Conservation (phyloP, 2,888 invertebrate species). For the Drosophila mayaguana region DNA sequence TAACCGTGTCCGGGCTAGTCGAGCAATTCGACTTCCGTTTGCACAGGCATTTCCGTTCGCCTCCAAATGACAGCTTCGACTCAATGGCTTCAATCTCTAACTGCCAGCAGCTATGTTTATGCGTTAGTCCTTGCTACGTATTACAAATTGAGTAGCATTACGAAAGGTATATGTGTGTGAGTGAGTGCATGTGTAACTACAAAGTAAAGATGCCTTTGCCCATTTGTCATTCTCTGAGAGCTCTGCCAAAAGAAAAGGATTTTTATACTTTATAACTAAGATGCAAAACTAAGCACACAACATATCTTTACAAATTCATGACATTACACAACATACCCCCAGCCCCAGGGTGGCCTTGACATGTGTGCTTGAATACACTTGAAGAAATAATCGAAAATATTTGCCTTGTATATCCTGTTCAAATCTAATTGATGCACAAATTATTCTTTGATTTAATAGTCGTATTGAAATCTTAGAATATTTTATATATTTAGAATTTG, state of each 20-base stretch:
- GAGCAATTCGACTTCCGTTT: conserved; percentile 61
- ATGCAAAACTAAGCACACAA: conserved; percentile 21
- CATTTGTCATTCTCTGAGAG: conserved; percentile 27
- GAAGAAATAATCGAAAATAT: conserved; percentile 4
- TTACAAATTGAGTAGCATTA: conserved; percentile 53
- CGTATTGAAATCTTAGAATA: neutral
- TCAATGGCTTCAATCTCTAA: conserved; percentile 19
- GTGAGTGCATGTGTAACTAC: conserved; percentile 6
- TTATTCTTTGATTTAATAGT: neutral
- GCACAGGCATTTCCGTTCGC: conserved; percentile 65
- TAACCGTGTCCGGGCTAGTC: conserved; percentile 23
- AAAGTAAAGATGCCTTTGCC: conserved; percentile 23
- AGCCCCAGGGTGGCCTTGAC: neutral
- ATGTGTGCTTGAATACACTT: conserved; percentile 14
- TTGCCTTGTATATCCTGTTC: neutral
- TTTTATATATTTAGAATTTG: neutral
- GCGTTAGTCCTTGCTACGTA: conserved; percentile 33
- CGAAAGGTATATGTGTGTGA: conserved; percentile 1
- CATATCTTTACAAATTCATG: conserved; percentile 28
- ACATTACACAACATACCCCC: conserved; percentile 14
- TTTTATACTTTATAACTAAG: conserved; percentile 11
- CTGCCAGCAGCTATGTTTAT: conserved; percentile 34
- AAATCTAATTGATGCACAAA: neutral
- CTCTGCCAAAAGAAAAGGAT: neutral
- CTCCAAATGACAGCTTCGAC: conserved; percentile 32